These are phyloP conservation scores for Apodemus speciosus DNA, from an alignment of 2,113 vertebrate species.

Conservation along the genomic window DNA sequence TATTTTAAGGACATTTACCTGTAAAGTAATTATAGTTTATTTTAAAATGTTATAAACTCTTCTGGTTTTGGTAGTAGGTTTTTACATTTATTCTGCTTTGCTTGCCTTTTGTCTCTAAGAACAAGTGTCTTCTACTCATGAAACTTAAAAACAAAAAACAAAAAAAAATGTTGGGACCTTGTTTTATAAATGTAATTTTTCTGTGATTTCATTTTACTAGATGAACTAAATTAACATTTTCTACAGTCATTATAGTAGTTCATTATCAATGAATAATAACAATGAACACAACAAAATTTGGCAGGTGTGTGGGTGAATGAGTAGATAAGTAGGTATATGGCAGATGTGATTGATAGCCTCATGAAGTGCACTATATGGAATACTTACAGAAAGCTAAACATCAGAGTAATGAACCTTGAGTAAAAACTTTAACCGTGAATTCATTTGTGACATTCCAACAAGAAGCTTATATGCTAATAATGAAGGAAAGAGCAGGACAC, in stretches of 20 bases:
- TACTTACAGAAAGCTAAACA: not conserved
- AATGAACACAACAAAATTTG: not conserved
- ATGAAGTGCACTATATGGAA: not conserved
- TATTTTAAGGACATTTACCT: not conserved
- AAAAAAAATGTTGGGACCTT: not conserved
- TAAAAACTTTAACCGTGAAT: not conserved
- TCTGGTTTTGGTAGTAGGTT: not conserved
- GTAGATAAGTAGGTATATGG: not conserved
- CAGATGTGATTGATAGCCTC: not conserved
- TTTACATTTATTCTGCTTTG: not conserved
- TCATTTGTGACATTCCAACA: not conserved
- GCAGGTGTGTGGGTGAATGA: not conserved
- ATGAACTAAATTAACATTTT: not conserved
- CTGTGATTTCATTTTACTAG: not conserved
- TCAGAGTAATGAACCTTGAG: not conserved
- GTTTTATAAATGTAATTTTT: not conserved
- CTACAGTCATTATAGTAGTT: not conserved
- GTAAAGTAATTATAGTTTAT: not conserved
- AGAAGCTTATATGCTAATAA: not conserved
- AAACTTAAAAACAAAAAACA: not conserved
- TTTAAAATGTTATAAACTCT: not conserved
- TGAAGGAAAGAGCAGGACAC: not conserved
- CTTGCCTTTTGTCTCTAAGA: not conserved
- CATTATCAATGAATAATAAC: not conserved
- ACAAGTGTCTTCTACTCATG: not conserved